These are phyloP conservation scores for Meandrusa payeni DNA, from an alignment of 2,888 invertebrate species.

Conservation along the genomic window DNA sequence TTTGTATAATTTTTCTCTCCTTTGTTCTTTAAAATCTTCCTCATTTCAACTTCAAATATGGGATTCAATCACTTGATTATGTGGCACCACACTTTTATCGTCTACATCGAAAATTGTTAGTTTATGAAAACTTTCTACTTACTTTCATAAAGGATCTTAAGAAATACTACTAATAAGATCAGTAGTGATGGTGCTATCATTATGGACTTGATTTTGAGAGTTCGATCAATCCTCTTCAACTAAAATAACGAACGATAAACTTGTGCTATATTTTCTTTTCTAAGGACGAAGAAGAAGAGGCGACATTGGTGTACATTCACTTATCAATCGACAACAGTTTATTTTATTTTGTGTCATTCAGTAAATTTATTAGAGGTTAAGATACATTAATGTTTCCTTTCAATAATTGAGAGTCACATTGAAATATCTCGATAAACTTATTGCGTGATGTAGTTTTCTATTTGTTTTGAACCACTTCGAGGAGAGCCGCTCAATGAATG, in stretches of 20 bases:
- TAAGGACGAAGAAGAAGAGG: conserved; percentile 51
- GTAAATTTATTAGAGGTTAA: conserved; percentile 30
- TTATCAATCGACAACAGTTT: conserved; percentile 33
- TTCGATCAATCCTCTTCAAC: conserved; percentile 26
- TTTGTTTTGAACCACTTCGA: conserved; percentile 25
- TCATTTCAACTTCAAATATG: conserved; percentile 12
- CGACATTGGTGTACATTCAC: conserved; percentile 30
- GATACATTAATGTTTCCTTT: conserved; percentile 7
- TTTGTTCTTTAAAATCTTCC: neutral
- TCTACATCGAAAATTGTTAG: neutral
- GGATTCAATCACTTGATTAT: conserved; percentile 29
- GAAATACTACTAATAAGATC: neutral
- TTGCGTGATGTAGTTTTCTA: conserved; percentile 28
- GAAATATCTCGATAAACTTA: conserved; percentile 27
- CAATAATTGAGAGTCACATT: conserved; percentile 4
- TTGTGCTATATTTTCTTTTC: conserved; percentile 63
- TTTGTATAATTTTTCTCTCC: too few relatives aligned
- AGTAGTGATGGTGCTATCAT: conserved; percentile 40
- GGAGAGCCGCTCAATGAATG: conserved; percentile 26
- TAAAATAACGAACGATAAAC: conserved; percentile 43
- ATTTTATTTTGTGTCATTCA: conserved; percentile 31
- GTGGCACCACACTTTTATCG: conserved; percentile 9
- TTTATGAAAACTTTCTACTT: neutral
- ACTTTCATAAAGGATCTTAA: neutral
- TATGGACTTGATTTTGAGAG: conserved; percentile 29